Conservation (phyloP, 23 tunicate genomes). For the Botrylloides violaceus region DNA sequence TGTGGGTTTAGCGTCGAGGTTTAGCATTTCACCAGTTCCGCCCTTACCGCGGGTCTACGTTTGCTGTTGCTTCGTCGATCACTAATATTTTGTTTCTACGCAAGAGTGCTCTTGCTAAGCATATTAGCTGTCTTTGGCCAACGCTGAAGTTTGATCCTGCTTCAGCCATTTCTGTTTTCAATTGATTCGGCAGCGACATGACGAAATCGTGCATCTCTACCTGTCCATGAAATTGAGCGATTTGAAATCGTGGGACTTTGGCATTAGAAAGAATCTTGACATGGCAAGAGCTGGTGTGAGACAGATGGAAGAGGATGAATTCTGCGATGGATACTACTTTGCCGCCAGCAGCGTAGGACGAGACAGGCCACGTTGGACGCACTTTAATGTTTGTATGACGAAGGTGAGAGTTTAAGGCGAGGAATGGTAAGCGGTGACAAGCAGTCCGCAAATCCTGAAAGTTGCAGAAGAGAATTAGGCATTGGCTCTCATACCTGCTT, state of each 20-base stretch:
- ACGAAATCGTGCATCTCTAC: slow-evolving; percentile 62
- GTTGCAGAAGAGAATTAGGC: no score
- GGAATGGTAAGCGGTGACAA: no score
- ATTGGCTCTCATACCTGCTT: slow-evolving; percentile 29
- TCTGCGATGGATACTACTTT: no score
- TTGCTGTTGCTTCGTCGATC: slow-evolving; percentile 98
- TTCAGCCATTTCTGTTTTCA: slow-evolving; percentile 47
- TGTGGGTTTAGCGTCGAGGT: neutral
- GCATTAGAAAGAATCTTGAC: no score
- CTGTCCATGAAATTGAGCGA: slow-evolving; percentile 18
- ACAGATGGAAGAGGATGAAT: no score
- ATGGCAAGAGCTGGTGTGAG: no score
- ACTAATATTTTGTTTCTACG: slow-evolving; percentile 49
- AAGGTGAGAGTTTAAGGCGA: no score
- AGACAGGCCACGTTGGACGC: no score
- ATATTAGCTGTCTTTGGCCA: slow-evolving; percentile 82
- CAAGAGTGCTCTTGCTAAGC: slow-evolving; percentile 67
- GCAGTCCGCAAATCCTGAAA: no score
- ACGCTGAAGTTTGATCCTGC: slow-evolving; percentile 84
- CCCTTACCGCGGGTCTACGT: slow-evolving; percentile 60
- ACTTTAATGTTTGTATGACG: no score
- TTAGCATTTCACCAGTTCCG: slow-evolving; percentile 6
- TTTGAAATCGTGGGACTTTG: no score
- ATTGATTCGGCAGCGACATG: slow-evolving; percentile 34
- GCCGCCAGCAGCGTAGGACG: no score